Evolutionary conservation across 2,888 invertebrate species (phyloP).

Genomic region (Plebejus argus): DNA sequence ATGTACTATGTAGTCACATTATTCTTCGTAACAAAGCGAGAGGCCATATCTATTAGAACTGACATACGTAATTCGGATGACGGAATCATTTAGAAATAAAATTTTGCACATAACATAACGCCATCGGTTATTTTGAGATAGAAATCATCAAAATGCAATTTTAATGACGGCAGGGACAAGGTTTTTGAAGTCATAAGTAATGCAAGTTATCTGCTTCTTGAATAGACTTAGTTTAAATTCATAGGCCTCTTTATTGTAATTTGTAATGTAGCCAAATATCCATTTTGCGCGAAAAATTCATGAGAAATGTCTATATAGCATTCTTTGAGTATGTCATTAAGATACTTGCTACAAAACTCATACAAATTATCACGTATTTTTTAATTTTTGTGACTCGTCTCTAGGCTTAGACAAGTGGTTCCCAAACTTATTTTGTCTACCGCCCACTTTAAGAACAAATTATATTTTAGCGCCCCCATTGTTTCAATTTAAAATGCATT

Average conservation of each 20-base stretch:
- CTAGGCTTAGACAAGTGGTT: too few relatives aligned
- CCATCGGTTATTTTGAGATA: not conserved
- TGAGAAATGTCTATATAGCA: too few relatives aligned
- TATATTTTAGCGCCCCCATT: too few relatives aligned
- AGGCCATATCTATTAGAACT: slow-evolving; percentile 31
- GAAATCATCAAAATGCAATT: not conserved
- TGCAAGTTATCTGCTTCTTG: not conserved
- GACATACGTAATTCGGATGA: slow-evolving; percentile 30
- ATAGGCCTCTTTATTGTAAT: not conserved
- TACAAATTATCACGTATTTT: too few relatives aligned
- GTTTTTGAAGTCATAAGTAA: not conserved
- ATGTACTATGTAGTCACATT: not conserved
- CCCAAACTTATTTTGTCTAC: too few relatives aligned
- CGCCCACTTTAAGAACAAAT: too few relatives aligned
- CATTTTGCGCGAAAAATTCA: not conserved
- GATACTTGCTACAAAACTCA: too few relatives aligned
- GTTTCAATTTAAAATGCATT: too few relatives aligned
- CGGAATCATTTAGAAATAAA: slow-evolving; percentile 13
- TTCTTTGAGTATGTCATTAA: too few relatives aligned
- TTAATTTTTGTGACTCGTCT: too few relatives aligned
- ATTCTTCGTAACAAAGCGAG: slow-evolving; percentile 22
- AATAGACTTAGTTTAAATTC: not conserved
- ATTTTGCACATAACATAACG: slow-evolving; percentile 10
- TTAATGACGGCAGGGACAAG: not conserved
- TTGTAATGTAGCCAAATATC: not conserved